phyloP scores from a whole-genome alignment of 2,797 vertebrate genomes.

The Echeneis naucrates region DNA sequence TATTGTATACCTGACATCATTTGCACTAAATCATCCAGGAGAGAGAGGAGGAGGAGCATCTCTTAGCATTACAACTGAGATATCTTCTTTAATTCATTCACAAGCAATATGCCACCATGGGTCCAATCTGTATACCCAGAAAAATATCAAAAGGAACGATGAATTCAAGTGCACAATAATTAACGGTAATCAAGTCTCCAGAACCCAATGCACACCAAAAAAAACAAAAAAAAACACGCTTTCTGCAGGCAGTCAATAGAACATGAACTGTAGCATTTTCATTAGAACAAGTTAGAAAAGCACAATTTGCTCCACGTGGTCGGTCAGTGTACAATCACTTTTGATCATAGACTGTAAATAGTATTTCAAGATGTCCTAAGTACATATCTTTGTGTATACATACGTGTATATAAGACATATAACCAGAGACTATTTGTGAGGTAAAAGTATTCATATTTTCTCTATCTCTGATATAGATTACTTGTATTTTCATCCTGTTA shows the following conservation, averaged over 20 bases:
- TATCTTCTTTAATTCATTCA: constrained; percentile 71
- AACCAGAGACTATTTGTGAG: constrained; percentile 87
- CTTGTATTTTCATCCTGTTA: constrained; percentile 79
- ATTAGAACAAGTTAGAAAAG: constrained; percentile 80
- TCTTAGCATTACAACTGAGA: constrained; percentile 54
- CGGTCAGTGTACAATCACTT: constrained; percentile 80
- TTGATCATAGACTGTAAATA: constrained; percentile 85
- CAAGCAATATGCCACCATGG: constrained; percentile 77
- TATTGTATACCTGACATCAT: constrained; percentile 69
- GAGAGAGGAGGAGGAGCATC: constrained; percentile 15
- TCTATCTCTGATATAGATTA: constrained; percentile 80
- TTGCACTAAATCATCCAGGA: constrained; percentile 74
- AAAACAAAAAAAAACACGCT: constrained; percentile 25
- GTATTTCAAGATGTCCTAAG: constrained; percentile 83
- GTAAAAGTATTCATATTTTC: constrained; percentile 86
- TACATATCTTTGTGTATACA: constrained; percentile 86
- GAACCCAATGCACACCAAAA: constrained; percentile 43
- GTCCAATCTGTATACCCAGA: constrained; percentile 63
- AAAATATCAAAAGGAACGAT: constrained; percentile 38
- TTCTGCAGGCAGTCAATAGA: constrained; percentile 23
- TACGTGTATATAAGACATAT: constrained; percentile 85
- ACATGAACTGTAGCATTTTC: constrained; percentile 72
- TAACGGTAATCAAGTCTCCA: constrained; percentile 61
- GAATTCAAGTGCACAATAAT: constrained; percentile 42
- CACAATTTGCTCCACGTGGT: constrained; percentile 79